phyloP scores from a whole-genome alignment of 1,140 invertebrate species.

The Arion vulgaris region DNA sequence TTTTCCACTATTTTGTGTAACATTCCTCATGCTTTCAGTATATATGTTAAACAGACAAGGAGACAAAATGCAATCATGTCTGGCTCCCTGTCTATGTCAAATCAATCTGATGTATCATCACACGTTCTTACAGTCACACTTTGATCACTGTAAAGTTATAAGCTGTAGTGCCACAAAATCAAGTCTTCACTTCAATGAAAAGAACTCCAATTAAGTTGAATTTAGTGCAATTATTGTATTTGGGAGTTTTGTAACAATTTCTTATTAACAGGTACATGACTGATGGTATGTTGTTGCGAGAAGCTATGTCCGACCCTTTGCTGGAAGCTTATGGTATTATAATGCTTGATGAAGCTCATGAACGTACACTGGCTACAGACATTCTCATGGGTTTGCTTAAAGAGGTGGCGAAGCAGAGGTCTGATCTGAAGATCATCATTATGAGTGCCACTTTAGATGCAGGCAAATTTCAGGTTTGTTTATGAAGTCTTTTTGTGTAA shows the following conservation, averaged over 20 bases:
- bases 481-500: neutral
- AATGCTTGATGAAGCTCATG: slow-evolving; percentile 98
- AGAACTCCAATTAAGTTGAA: too few species aligned
- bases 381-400: slow-evolving; percentile 98
- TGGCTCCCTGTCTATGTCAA: too few species aligned
- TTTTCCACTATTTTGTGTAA: too few species aligned
- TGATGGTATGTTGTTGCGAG: slow-evolving; percentile 99
- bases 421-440: slow-evolving; percentile 97
- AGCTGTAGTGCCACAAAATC: too few species aligned
- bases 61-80: too few species aligned
- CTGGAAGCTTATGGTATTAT: slow-evolving; percentile 95
- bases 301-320: slow-evolving; percentile 99
- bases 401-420: slow-evolving; percentile 94
- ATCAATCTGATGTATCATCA: too few species aligned
- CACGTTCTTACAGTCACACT: too few species aligned
- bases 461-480: slow-evolving; percentile 92
- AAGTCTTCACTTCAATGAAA: too few species aligned
- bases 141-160: too few species aligned
- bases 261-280: slow-evolving; percentile 88
- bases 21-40: too few species aligned
- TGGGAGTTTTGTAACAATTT: neutral
- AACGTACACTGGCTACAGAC: slow-evolving; percentile 97
- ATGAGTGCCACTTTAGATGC: slow-evolving; percentile 99
- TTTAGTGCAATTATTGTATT: too few species aligned
- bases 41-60: too few species aligned